These are phyloP conservation scores for Caenorhabditis plicata DNA, from an alignment of 2,888 invertebrate species.

Conservation along the genomic window DNA sequence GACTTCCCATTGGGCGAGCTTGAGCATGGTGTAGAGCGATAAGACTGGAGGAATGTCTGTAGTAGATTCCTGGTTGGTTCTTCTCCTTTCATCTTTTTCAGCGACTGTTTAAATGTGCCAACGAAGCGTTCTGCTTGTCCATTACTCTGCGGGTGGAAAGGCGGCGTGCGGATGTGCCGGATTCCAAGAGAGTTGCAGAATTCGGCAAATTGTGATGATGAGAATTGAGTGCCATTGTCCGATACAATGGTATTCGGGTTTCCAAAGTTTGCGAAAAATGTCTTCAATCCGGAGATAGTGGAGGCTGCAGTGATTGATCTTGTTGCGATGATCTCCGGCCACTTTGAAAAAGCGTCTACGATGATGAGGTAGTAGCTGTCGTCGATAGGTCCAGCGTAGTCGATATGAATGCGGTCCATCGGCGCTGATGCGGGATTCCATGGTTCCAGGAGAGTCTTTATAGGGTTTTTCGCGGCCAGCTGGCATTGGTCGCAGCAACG, in stretches of 20 bases:
- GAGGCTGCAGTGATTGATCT: slow-evolving; percentile 14
- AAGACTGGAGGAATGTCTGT: slow-evolving; percentile 13
- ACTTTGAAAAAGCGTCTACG: slow-evolving; percentile 67
- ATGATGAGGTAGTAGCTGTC: slow-evolving; percentile 63
- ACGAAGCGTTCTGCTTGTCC: no score
- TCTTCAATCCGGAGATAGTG: slow-evolving; percentile 38
- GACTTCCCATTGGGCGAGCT: neutral
- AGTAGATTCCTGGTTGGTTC: slow-evolving; percentile 4
- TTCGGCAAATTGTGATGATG: no score
- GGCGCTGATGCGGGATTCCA: slow-evolving; percentile 57
- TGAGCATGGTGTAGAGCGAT: slow-evolving; percentile 16
- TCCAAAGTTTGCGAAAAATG: slow-evolving; percentile 48
- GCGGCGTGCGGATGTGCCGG: no score
- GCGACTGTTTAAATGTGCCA: no score
- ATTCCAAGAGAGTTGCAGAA: no score
- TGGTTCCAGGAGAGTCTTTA: slow-evolving; percentile 44
- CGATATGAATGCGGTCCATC: slow-evolving; percentile 67
- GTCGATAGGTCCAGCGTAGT: slow-evolving; percentile 67
- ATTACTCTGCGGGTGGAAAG: no score
- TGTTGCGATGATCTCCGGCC: slow-evolving; percentile 64
- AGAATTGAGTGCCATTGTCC: slow-evolving; percentile 65
- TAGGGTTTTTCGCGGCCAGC: slow-evolving; percentile 30
- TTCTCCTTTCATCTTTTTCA: no score
- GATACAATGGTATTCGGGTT: slow-evolving; percentile 55
- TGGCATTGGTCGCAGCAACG: slow-evolving; percentile 45